Conservation (phyloP, 2,797 vertebrate species). For the Geotrypetes seraphini region DNA sequence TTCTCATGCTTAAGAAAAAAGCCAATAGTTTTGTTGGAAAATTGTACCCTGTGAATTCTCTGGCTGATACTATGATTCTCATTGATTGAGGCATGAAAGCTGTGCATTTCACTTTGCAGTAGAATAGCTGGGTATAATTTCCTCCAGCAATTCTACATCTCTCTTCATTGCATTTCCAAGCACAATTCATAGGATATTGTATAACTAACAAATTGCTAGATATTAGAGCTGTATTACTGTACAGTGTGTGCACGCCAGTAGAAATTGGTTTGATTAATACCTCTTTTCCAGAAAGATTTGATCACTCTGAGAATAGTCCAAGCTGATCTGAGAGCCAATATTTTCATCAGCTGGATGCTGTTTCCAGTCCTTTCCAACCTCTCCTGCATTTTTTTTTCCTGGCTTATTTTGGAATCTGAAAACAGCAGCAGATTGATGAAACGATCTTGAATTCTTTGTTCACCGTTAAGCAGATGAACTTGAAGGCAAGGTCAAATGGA, state of each 20-base stretch:
- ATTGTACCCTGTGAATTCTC: too few relatives aligned
- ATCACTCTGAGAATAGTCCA: background rate
- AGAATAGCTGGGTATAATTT: background rate
- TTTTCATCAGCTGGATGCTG: background rate
- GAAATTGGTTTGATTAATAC: background rate
- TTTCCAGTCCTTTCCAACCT: too few relatives aligned
- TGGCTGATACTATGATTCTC: too few relatives aligned
- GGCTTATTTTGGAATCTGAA: conserved; percentile 13
- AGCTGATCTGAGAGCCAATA: background rate
- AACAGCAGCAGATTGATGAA: conserved; percentile 2
- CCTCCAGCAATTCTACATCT: background rate
- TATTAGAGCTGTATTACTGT: background rate
- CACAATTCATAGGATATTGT: background rate
- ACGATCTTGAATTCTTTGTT: conserved; percentile 20
- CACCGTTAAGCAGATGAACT: conserved; percentile 7
- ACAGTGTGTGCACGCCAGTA: background rate
- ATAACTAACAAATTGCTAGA: background rate
- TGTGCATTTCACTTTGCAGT: background rate
- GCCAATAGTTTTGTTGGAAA: too few relatives aligned
- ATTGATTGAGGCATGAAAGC: too few relatives aligned
- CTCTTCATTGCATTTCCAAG: conserved; percentile 6
- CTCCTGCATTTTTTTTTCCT: background rate
- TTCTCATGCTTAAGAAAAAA: too few relatives aligned
- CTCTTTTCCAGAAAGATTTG: background rate
- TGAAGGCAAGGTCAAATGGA: conserved; percentile 18